Conservation (phyloP, 1,140 invertebrate species). For the Drosophila auraria region DNA sequence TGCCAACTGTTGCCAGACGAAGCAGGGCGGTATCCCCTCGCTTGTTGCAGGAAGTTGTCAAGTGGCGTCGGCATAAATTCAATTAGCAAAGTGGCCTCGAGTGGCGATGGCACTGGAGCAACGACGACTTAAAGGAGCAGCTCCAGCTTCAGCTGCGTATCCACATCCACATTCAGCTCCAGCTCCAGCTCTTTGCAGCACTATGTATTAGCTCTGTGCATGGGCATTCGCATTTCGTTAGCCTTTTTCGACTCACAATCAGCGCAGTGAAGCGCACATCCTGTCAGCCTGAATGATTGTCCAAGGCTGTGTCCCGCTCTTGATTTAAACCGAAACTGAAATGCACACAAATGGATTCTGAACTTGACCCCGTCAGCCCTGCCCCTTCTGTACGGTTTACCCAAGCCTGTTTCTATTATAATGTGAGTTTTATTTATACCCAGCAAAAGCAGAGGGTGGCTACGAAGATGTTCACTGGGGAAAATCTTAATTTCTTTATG, state of each 20-base stretch:
- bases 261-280: constrained; percentile 79
- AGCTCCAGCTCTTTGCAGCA: background rate
- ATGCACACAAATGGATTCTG: constrained; percentile 81
- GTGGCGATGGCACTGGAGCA: constrained; percentile 5
- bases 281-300: constrained; percentile 81
- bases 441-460: background rate
- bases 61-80: constrained; percentile 74
- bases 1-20: constrained; percentile 72
- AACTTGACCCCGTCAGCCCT: constrained; percentile 49
- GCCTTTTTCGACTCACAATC: constrained; percentile 71
- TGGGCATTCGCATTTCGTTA: constrained; percentile 70
- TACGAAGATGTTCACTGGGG: constrained; percentile 9
- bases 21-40: constrained; percentile 12
- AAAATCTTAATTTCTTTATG: background rate
- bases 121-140: constrained; percentile 22
- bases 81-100: constrained; percentile 77
- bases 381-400: background rate
- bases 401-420: constrained; percentile 66
- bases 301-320: constrained; percentile 49
- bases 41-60: constrained; percentile 69
- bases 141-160: background rate
- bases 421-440: constrained; percentile 60
- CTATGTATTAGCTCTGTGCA: constrained; percentile 39
- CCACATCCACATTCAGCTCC: background rate
- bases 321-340: constrained; percentile 82